Conservation (phyloP, 2,888 invertebrate species). For the Ectobius pallidus region DNA sequence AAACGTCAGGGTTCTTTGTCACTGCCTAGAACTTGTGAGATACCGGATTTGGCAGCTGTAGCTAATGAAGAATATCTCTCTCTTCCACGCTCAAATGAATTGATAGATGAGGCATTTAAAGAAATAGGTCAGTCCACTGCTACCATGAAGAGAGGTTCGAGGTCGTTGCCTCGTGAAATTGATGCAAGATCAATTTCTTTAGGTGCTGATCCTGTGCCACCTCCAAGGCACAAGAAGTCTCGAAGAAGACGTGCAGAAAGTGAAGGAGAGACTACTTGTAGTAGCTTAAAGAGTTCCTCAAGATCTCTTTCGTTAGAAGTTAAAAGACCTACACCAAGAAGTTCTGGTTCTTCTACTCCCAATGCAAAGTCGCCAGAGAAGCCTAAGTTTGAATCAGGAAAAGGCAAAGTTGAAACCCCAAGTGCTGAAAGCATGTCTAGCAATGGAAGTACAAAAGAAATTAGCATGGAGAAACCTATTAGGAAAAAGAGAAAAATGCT, state of each 20-base stretch:
- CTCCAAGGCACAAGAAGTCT: conserved; percentile 28
- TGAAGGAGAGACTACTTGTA: conserved; percentile 36
- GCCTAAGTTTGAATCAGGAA: not conserved
- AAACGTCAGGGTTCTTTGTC: conserved; percentile 38
- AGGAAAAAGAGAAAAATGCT: conserved; percentile 47
- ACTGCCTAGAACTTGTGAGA: conserved; percentile 36
- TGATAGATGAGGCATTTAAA: conserved; percentile 43
- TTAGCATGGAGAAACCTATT: conserved; percentile 44
- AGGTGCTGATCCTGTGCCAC: conserved; percentile 31
- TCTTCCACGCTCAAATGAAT: conserved; percentile 42
- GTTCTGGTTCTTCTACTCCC: conserved; percentile 3
- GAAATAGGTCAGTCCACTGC: conserved; percentile 40
- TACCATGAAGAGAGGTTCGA: conserved; percentile 36
- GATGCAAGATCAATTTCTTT: conserved; percentile 38
- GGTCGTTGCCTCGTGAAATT: conserved; percentile 39
- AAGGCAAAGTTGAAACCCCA: not conserved
- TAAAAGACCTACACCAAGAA: conserved; percentile 1
- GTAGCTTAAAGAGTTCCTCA: not conserved
- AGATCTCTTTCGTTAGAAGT: conserved; percentile 27
- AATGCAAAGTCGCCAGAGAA: conserved; percentile 9
- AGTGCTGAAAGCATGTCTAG: not conserved
- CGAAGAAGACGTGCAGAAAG: conserved; percentile 40
- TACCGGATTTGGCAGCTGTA: conserved; percentile 25
- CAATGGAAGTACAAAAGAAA: not conserved
- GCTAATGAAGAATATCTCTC: conserved; percentile 40